Evolutionary conservation across 1,140 invertebrate species (phyloP).

Genomic region (Trissolcus basalis): DNA sequence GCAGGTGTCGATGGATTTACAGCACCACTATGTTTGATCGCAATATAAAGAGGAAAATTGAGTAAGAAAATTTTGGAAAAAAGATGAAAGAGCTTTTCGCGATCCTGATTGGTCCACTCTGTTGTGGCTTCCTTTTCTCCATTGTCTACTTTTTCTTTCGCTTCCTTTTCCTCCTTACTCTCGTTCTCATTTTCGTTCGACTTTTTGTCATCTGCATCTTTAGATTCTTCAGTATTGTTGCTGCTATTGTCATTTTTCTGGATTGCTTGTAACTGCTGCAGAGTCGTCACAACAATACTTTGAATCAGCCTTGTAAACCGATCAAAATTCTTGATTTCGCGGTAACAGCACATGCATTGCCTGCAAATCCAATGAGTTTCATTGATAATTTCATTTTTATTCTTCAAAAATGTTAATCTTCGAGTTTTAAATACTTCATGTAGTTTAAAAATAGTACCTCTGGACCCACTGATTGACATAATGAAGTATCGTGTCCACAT

Average conservation of each 20-base stretch:
- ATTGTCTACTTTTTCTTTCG: constrained; percentile 55
- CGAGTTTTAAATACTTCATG: too few species aligned
- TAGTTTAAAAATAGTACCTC: constrained; percentile 59
- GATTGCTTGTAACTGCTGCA: constrained; percentile 85
- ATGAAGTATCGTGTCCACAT: constrained; percentile 72
- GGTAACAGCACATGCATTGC: constrained; percentile 94
- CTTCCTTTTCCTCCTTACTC: constrained; percentile 58
- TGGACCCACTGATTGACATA: constrained; percentile 75
- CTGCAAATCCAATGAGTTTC: constrained; percentile 74
- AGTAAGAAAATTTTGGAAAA: constrained; percentile 88
- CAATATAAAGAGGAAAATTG: constrained; percentile 94
- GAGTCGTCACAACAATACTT: constrained; percentile 84
- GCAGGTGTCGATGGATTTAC: constrained; percentile 71
- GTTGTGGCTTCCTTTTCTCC: constrained; percentile 33
- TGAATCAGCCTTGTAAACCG: constrained; percentile 90
- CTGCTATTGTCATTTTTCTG: constrained; percentile 76
- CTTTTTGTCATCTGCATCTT: constrained; percentile 63
- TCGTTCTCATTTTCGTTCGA: constrained; percentile 38
- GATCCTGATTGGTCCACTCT: constrained; percentile 84
- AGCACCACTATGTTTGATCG: constrained; percentile 86
- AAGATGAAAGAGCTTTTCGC: constrained; percentile 86
- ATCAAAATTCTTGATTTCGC: constrained; percentile 92
- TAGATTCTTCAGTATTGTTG: too few species aligned
- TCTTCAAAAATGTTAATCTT: too few species aligned
- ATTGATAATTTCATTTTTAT: background rate